Percentiles rank a stretch among this genome's conserved stretches.
phyloP scores from a whole-genome alignment of 2,888 invertebrate genomes.

The Rhamphomyia laevipes region DNA sequence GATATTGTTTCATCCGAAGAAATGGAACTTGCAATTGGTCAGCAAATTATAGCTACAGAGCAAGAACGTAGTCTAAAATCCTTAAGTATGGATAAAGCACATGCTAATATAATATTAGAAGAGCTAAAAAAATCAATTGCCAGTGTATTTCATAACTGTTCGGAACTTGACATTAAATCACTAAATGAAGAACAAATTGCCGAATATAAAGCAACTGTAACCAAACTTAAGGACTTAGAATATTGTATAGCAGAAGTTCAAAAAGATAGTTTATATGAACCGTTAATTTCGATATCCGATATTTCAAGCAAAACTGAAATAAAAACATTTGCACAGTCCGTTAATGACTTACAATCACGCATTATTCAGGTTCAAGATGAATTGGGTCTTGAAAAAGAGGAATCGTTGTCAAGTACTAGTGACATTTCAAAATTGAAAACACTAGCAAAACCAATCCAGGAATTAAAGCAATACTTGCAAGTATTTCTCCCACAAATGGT shows the following conservation, averaged over 20 bases:
- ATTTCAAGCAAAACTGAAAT: slow-evolving; percentile 27
- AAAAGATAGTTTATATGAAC: slow-evolving; percentile 28
- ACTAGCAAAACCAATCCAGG: slow-evolving; percentile 26
- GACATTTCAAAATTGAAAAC: slow-evolving; percentile 21
- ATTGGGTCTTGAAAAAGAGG: slow-evolving; percentile 13
- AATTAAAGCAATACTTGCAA: slow-evolving; percentile 23
- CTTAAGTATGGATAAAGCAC: background rate
- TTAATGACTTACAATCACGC: slow-evolving; percentile 27
- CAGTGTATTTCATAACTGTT: slow-evolving; percentile 25
- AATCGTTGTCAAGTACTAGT: slow-evolving; percentile 16
- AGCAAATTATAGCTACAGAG: slow-evolving; percentile 10
- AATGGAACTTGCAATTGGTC: background rate
- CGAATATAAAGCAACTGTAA: slow-evolving; percentile 24
- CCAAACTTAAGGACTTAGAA: slow-evolving; percentile 35
- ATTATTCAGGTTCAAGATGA: slow-evolving; percentile 29
- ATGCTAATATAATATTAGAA: slow-evolving; percentile 20
- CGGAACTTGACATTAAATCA: slow-evolving; percentile 22
- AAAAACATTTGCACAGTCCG: slow-evolving; percentile 29
- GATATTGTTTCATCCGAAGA: slow-evolving; percentile 30
- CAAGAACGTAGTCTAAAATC: slow-evolving; percentile 8
- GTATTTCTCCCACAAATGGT: slow-evolving; percentile 22
- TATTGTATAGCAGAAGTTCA: slow-evolving; percentile 34
- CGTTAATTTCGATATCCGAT: slow-evolving; percentile 27
- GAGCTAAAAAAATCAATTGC: slow-evolving; percentile 28
- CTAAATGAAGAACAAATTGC: slow-evolving; percentile 18